Evolutionary conservation across 1,140 invertebrate genomes (phyloP).

Genomic region (Conus ventricosus): DNA sequence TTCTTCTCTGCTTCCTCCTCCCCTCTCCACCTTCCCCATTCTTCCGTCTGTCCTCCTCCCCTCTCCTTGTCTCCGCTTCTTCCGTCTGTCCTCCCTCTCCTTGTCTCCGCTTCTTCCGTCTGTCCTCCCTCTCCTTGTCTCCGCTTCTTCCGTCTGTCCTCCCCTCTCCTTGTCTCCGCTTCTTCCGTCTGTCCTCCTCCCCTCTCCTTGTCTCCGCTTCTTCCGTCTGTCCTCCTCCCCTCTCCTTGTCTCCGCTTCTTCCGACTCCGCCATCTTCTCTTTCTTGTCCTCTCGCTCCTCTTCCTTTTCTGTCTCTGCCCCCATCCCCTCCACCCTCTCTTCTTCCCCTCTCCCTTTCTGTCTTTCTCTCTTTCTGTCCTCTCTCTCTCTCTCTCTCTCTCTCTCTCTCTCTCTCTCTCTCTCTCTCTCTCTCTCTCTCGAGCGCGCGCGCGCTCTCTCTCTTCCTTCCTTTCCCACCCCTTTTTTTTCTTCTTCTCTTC

Average conservation of each 20-base stretch:
- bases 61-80: not conserved
- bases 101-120: no score
- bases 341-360: not conserved
- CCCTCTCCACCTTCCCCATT: not conserved
- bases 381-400: not conserved
- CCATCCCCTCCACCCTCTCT: no score
- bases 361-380: not conserved
- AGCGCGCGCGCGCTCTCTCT: not conserved
- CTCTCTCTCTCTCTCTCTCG: not conserved
- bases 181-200: not conserved
- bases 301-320: no score
- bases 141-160: not conserved
- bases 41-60: not conserved
- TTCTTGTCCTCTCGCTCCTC: not conserved
- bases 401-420: not conserved
- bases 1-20: not conserved
- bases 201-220: not conserved
- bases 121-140: not conserved
- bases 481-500: not conserved
- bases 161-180: not conserved
- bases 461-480: not conserved
- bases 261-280: no score
- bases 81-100: not conserved
- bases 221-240: not conserved
- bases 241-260: not conserved